Conservation (phyloP, 2,113 vertebrate genomes). For the Thinocorus orbignyianus region DNA sequence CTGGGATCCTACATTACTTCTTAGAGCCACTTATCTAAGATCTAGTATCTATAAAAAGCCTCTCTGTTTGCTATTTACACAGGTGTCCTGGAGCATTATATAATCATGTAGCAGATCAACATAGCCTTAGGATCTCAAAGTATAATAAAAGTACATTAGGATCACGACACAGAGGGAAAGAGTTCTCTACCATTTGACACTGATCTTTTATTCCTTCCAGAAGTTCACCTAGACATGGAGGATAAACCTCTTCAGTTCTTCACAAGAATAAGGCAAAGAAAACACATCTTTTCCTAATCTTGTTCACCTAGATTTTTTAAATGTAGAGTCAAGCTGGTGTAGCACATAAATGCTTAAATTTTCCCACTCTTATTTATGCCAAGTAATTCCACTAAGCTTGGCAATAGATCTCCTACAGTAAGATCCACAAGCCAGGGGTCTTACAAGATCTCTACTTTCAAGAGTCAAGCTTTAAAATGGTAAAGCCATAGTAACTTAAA, state of each 20-base stretch:
- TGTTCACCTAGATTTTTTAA: background rate
- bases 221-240: background rate
- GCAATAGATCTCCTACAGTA: background rate
- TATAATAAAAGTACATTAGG: conserved; percentile 20
- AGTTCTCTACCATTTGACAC: background rate
- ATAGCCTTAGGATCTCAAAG: conserved; percentile 24
- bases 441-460: background rate
- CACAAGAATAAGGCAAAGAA: background rate
- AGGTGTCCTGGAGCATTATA: conserved; percentile 59
- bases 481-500: background rate
- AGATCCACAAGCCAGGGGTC: background rate
- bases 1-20: conserved; percentile 12
- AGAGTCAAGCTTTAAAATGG: background rate
- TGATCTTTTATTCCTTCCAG: background rate
- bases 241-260: background rate
- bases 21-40: conserved; percentile 55
- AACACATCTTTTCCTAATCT: background rate
- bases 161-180: background rate
- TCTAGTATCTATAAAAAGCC: conserved; percentile 55
- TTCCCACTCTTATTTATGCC: background rate
- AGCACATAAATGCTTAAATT: background rate
- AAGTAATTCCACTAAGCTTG: background rate
- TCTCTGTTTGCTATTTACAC: conserved; percentile 62
- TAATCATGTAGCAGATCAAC: conserved; percentile 49
- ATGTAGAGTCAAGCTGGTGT: background rate